These are phyloP conservation scores for Lithophane leautieri DNA, from an alignment of 2,888 invertebrate species.

Conservation along the genomic window DNA sequence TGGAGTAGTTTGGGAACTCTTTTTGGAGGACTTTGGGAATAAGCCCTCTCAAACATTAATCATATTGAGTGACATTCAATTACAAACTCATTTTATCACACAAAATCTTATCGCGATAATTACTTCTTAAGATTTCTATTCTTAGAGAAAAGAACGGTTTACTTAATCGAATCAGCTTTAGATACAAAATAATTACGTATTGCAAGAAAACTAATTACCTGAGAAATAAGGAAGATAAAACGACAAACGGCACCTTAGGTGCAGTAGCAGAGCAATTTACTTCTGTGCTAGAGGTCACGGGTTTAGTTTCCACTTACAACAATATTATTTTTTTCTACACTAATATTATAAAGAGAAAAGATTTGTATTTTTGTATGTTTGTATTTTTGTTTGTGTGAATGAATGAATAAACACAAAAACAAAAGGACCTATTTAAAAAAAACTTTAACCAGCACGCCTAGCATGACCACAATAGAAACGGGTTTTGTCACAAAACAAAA, in stretches of 20 bases:
- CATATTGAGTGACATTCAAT: slow-evolving; percentile 55
- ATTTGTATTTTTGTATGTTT: too few species aligned
- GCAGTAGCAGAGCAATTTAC: not conserved
- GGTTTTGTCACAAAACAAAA: too few species aligned
- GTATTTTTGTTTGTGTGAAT: too few species aligned
- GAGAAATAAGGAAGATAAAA: too few species aligned
- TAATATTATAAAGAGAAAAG: too few species aligned
- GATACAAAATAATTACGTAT: slow-evolving; percentile 1
- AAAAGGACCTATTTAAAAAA: too few species aligned
- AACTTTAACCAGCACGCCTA: too few species aligned
- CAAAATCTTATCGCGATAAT: slow-evolving; percentile 21
- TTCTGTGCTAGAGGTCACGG: not conserved
- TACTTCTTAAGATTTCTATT: slow-evolving; percentile 6
- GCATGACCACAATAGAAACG: too few species aligned
- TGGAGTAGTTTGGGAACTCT: too few species aligned
- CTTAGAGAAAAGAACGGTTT: not conserved
- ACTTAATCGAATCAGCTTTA: not conserved
- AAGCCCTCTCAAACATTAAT: slow-evolving; percentile 54
- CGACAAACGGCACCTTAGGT: not conserved
- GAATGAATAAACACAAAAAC: too few species aligned
- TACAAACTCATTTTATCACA: slow-evolving; percentile 30
- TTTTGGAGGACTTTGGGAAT: too few species aligned
- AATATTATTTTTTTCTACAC: not conserved
- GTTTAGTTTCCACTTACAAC: not conserved
- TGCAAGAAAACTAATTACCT: not conserved